Conservation (phyloP, 64 coral and sea anemone genomes). For the Porites lutea region DNA sequence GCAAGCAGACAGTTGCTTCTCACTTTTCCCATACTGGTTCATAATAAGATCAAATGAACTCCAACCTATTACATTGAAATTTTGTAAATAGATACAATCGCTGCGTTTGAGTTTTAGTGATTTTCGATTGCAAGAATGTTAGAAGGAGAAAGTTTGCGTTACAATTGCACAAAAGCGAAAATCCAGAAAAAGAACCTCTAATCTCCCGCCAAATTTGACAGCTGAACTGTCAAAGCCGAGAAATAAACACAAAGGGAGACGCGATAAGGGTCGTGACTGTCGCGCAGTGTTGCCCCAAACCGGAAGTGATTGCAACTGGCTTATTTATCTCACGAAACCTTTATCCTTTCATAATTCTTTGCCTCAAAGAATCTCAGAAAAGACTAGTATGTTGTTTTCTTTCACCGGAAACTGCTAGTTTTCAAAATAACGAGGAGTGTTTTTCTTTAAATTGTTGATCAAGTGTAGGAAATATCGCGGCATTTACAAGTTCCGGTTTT, state of each 20-base stretch:
- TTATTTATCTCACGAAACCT: neutral
- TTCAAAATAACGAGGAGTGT: neutral
- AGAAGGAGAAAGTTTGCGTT: constrained; percentile 1
- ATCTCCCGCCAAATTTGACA: constrained; percentile 53
- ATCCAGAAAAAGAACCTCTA: neutral
- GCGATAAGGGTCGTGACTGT: neutral
- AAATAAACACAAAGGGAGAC: neutral
- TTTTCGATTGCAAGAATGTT: constrained; percentile 4
- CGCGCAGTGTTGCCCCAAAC: neutral
- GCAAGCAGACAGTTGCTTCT: neutral
- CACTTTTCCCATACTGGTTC: neutral
- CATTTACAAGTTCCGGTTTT: constrained; percentile 12
- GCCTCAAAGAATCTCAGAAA: neutral
- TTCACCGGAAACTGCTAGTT: neutral
- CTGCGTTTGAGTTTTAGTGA: neutral
- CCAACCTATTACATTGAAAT: neutral
- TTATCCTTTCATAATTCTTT: neutral
- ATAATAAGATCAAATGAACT: constrained; percentile 8
- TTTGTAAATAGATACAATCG: neutral
- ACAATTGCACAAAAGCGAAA: neutral
- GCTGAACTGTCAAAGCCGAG: constrained; percentile 12
- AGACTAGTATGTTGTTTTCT: neutral
- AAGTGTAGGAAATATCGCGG: neutral
- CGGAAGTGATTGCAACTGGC: constrained; percentile 8
- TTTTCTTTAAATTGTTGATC: neutral